Base-by-base conservation (phyloP, 2,113 vertebrate species). In the Oryzias woworae region DNA sequence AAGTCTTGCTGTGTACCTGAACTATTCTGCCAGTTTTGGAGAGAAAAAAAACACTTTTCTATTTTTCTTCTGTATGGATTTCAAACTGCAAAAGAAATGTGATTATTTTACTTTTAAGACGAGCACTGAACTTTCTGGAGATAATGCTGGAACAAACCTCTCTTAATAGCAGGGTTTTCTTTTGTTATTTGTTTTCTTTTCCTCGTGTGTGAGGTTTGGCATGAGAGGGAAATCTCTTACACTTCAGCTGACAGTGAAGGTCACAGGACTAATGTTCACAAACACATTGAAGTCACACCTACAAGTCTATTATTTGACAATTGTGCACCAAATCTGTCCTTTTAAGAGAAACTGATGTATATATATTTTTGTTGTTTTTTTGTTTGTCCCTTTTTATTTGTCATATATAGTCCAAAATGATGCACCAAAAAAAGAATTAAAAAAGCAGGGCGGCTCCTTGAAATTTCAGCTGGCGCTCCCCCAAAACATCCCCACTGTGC, bases 1-100 rank as follows among this genome's bases (percentile, higher is more conserved):
- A 66, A 63, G 64, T 80, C 71, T 59, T 50, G 75, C 7, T 83
- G 68, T 84, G 73, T 81, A 45, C 79, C 71, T 73, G 69, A 80
- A 87, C 75, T 65, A 50, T 80, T 87, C 78, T 80, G 75, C 72
- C 78, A 73, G 81, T 86, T 88, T 73, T 83, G 58, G 69, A 80
- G 81, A 54, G 75, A 84, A 36, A 36, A 36, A 73, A 68, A 52
- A 70, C 69, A 66, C 82, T 82, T 81, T 82, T 69, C 78, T 23
- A 59, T 82, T 88, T 84, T 83, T 81, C 80, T 81, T 85, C 77
- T 80, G 75, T 88, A 85, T 78, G 59, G 78, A 82, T 77, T 63
- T 66, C 74, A 73, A 79, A 83, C 81, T 87, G 80, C 62, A 87
- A 76, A 82, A 58, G 82, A 42, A 42, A 51, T 64, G 66, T 58